phyloP scores from a whole-genome alignment of 1,140 invertebrate genomes.

The Trichomalopsis sarcophagae region DNA sequence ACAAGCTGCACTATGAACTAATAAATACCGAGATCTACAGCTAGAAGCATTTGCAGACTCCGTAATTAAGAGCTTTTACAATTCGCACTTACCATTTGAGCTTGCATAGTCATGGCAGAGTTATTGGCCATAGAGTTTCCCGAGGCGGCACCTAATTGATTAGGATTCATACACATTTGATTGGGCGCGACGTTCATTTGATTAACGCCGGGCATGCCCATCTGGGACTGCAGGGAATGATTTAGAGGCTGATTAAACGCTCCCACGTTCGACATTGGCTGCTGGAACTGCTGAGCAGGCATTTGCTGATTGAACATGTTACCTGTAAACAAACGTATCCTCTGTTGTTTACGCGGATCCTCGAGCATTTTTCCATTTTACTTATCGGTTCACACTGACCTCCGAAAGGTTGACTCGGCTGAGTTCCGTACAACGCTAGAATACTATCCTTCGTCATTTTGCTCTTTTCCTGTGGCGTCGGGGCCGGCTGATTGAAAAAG shows the following conservation, averaged over 20 bases:
- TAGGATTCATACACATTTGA: constrained; percentile 65
- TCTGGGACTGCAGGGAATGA: constrained; percentile 60
- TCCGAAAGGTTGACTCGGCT: constrained; percentile 64
- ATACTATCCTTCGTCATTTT: constrained; percentile 96
- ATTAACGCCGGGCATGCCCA: constrained; percentile 61
- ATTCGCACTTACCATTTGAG: constrained; percentile 63
- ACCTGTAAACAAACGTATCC: constrained; percentile 56
- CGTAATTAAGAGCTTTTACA: not conserved
- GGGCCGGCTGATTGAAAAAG: constrained; percentile 91
- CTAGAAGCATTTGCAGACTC: constrained; percentile 19
- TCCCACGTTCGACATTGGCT: constrained; percentile 60
- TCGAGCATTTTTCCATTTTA: not conserved
- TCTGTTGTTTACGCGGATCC: not conserved
- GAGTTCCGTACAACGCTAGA: constrained; percentile 88
- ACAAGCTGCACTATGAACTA: not conserved
- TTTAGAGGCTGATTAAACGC: constrained; percentile 60
- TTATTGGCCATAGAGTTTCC: constrained; percentile 66
- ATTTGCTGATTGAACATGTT: constrained; percentile 67
- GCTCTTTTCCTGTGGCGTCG: constrained; percentile 83
- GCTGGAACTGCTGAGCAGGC: constrained; percentile 63
- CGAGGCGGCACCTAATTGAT: constrained; percentile 61
- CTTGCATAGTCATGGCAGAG: constrained; percentile 63
- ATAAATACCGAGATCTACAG: not conserved
- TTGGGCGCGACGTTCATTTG: constrained; percentile 62
- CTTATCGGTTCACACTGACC: constrained; percentile 29